Conservation (phyloP, 2,888 invertebrate species). For the Drosophila planitibia region DNA sequence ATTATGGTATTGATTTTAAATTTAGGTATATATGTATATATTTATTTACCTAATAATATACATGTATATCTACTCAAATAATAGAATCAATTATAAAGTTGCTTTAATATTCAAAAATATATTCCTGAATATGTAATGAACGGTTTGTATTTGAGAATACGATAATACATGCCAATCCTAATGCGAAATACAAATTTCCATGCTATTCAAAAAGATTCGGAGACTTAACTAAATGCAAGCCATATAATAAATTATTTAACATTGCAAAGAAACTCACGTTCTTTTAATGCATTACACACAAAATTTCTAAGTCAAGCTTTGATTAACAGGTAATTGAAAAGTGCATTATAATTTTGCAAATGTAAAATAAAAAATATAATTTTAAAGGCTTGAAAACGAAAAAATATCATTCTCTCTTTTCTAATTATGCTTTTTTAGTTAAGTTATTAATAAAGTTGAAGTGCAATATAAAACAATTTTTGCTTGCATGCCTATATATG, state of each 20-base stretch:
- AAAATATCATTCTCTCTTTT: background rate
- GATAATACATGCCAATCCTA: background rate
- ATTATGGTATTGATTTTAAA: background rate
- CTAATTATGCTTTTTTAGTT: background rate
- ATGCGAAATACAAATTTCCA: background rate
- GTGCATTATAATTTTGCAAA: background rate
- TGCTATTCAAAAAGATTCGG: slow-evolving; percentile 4
- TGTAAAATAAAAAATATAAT: background rate
- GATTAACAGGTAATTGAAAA: background rate
- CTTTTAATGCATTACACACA: background rate
- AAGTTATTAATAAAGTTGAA: background rate
- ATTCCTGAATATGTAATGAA: slow-evolving; percentile 2
- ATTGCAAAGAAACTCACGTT: background rate
- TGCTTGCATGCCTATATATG: background rate
- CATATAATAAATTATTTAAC: background rate
- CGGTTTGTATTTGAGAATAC: background rate
- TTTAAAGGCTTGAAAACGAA: background rate
- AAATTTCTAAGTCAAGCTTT: background rate
- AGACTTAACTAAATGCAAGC: slow-evolving; percentile 11
- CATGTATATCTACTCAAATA: background rate
- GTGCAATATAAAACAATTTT: background rate
- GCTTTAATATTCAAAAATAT: background rate
- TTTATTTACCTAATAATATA: background rate
- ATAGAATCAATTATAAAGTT: background rate
- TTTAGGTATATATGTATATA: background rate